A percentile compares a stretch with the other conserved stretches of the same genome.
Evolutionary conservation across 1,140 invertebrate species (phyloP).

Genomic region (Drosophila micromelanica): DNA sequence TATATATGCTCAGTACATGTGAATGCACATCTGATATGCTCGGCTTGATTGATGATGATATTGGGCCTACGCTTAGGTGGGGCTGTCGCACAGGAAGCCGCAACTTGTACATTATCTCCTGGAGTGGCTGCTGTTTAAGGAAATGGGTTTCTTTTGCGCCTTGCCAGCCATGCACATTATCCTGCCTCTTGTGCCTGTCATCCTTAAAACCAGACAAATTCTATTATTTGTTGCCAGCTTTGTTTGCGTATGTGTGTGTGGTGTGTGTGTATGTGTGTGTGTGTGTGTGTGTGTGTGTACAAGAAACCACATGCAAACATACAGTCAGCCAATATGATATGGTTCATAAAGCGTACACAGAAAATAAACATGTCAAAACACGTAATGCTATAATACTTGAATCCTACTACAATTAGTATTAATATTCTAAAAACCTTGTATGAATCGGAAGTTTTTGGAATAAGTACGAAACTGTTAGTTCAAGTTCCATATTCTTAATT

Average conservation of each 20-base stretch:
- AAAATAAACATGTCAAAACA: no score
- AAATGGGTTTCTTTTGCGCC: slow-evolving; percentile 48
- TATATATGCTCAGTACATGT: slow-evolving; percentile 28
- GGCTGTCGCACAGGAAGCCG: slow-evolving; percentile 13
- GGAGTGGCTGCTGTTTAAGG: slow-evolving; percentile 14
- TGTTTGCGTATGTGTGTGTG: slow-evolving; percentile 1
- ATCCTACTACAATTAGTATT: no score
- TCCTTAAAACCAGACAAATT: slow-evolving; percentile 63
- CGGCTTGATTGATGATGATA: slow-evolving; percentile 76
- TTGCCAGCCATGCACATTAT: slow-evolving; percentile 61
- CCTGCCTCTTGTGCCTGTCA: slow-evolving; percentile 58
- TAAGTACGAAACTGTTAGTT: no score
- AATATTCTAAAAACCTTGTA: no score
- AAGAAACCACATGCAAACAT: slow-evolving; percentile 35
- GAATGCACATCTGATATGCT: slow-evolving; percentile 75
- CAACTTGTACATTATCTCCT: slow-evolving; percentile 22
- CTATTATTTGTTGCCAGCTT: slow-evolving; percentile 63
- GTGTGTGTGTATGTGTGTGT: background rate
- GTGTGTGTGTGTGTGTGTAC: slow-evolving; percentile 17
- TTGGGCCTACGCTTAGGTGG: slow-evolving; percentile 40
- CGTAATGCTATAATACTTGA: no score
- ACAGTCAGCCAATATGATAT: slow-evolving; percentile 41
- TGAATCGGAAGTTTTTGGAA: no score
- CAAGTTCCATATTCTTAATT: no score
- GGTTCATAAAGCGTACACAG: slow-evolving; percentile 33